Evolutionary conservation across 2,113 vertebrate species (phyloP).

Genomic region (Nothocercus nigrocapillus): DNA sequence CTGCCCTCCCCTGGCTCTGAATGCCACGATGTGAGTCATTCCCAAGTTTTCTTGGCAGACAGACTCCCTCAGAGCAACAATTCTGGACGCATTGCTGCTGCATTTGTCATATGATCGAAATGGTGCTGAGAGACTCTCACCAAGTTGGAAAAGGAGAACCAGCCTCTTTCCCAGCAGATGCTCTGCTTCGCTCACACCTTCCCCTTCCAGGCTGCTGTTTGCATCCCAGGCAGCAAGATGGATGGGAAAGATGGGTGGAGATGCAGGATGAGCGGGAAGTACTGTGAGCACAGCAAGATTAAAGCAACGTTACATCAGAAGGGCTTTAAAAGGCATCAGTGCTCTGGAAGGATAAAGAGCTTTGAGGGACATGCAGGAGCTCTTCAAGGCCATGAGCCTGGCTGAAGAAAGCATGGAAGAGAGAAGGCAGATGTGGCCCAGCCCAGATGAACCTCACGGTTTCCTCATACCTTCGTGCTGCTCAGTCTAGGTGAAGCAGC

Average conservation of each 20-base stretch:
- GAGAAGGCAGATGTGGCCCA: not conserved
- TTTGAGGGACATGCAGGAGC: too few relatives aligned
- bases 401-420: too few relatives aligned
- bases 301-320: not conserved
- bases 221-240: not conserved
- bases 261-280: not conserved
- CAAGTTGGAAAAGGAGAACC: slow-evolving; percentile 15
- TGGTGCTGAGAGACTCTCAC: not conserved
- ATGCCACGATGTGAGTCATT: slow-evolving; percentile 3
- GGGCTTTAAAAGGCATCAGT: too few relatives aligned
- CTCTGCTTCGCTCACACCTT: not conserved
- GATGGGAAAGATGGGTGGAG: not conserved
- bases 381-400: too few relatives aligned
- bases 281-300: not conserved
- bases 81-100: not conserved
- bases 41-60: slow-evolving; percentile 38
- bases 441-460: not conserved
- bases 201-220: not conserved
- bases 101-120: slow-evolving; percentile 35
- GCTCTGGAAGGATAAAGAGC: too few relatives aligned
- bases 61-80: slow-evolving; percentile 40
- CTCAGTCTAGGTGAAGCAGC: not conserved
- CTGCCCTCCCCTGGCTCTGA: not conserved
- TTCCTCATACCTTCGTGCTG: not conserved
- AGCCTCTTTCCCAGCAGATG: not conserved